A percentile compares a stretch with the other conserved stretches of the same genome.
Conservation (phyloP, 2,888 invertebrate genomes). For the Azorinus chamasolen region DNA sequence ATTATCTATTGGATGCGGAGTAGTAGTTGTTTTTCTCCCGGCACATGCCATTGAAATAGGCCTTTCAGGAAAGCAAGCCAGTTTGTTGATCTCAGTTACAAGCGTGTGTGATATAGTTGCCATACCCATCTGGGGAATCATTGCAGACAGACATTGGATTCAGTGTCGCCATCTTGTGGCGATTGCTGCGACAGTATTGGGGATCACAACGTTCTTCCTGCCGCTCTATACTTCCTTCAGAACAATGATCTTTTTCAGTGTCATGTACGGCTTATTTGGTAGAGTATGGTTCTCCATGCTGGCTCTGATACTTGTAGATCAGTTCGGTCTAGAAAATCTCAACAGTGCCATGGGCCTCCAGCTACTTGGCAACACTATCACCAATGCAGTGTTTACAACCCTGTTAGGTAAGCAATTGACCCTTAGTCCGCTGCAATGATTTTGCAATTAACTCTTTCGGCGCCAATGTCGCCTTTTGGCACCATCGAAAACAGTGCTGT, state of each 20-base stretch:
- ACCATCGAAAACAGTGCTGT: no score
- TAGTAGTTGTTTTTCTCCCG: conserved; percentile 39
- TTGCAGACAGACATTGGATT: conserved; percentile 52
- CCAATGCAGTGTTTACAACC: conserved; percentile 51
- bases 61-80: conserved; percentile 40
- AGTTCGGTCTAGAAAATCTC: conserved; percentile 70
- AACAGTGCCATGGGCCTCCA: conserved; percentile 63
- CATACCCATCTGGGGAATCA: conserved; percentile 43
- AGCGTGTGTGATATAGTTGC: conserved; percentile 50
- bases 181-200: conserved; percentile 27
- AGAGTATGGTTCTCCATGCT: conserved; percentile 66
- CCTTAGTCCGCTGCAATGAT: no score
- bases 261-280: conserved; percentile 64
- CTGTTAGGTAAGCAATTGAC: conserved; percentile 71
- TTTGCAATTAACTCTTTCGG: no score
- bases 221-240: conserved; percentile 53
- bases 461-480: no score
- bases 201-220: conserved; percentile 27
- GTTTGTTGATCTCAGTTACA: conserved; percentile 45
- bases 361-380: conserved; percentile 56
- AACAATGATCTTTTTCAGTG: conserved; percentile 58
- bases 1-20: no score
- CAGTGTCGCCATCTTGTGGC: conserved; percentile 45
- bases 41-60: conserved; percentile 59
- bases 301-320: conserved; percentile 66